Evolutionary conservation across 1,140 invertebrate species (phyloP), one percentile per base, ranked within the genome.

Genomic region (Eriosoma lanigerum): DNA sequence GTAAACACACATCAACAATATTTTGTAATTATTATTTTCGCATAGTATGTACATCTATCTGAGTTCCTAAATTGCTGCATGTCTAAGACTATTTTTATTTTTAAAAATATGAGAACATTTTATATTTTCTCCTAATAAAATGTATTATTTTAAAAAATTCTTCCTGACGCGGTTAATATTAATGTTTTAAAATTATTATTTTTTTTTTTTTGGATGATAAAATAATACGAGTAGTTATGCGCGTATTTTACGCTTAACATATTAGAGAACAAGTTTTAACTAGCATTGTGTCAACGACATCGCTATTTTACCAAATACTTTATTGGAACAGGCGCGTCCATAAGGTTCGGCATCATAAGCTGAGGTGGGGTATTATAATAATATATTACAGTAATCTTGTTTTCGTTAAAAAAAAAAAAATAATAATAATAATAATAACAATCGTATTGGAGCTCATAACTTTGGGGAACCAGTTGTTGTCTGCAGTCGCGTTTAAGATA

Each of bases 401-500:
- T 73, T 50, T 73, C 26, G 48, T 73, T 8, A n/a, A 29, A 38
- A 32, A 6, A n/a, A 29, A 38, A 44, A 64, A 64, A 10, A 58
- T n/a, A 19, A 13, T n/a, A 44, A 44, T 12, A 17, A 38, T n/a
- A 64, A 64, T 0, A 38, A 64, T 6, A 19, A 46, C 64, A 58
- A 29, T 44, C n/a, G 44, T 76, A 44, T 76, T 76, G 58, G 32
- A 54, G 73, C 32, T 76, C 73, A 58, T 76, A 76, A 76, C 54
- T 76, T 76, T 76, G 8, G 50, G n/a, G 54, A 76, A 76, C 73
- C 73, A 76, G 73, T 58, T 76, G 73, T 76, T 26, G n/a, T 38
- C n/a, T 76, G 73, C 58, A 19, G n/a, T 38, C n/a, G 50, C 26
- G n/a, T 32, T 24, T 24, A 24, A 29, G 62, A 68, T 68, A 68